phyloP scores from a whole-genome alignment of 1,140 invertebrate species.

The Caerostris darwini region DNA sequence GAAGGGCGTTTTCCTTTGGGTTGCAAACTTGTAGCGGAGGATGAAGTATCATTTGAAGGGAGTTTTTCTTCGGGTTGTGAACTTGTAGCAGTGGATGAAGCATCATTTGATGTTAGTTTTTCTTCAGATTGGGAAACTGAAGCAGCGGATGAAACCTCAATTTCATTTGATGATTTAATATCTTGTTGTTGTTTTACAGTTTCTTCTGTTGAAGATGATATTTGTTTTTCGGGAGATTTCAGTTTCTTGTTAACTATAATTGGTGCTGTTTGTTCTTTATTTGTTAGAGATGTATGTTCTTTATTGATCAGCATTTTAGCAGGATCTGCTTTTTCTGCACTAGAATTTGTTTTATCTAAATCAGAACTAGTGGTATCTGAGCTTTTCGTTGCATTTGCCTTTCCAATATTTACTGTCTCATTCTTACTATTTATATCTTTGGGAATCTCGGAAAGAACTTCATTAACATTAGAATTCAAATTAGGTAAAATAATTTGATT shows the following conservation, averaged over 20 bases:
- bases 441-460: neutral
- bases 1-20: neutral
- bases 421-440: neutral
- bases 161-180: too few relatives aligned
- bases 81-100: neutral
- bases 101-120: neutral
- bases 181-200: too few relatives aligned
- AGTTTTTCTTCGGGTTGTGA: neutral
- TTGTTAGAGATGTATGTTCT: neutral
- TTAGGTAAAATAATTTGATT: neutral
- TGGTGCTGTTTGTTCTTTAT: neutral
- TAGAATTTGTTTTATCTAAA: neutral
- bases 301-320: too few relatives aligned
- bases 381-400: neutral
- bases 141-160: too few relatives aligned
- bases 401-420: neutral
- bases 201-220: too few relatives aligned
- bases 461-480: neutral
- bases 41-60: neutral
- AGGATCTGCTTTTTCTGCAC: neutral
- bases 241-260: too few relatives aligned
- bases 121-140: neutral
- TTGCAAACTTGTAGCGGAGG: too few relatives aligned
- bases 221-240: too few relatives aligned
- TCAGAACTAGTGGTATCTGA: neutral